A percentile compares a stretch with the other conserved stretches of the same genome.
Evolutionary conservation across 2,113 vertebrate genomes (phyloP).

Genomic region (Scortum barcoo): DNA sequence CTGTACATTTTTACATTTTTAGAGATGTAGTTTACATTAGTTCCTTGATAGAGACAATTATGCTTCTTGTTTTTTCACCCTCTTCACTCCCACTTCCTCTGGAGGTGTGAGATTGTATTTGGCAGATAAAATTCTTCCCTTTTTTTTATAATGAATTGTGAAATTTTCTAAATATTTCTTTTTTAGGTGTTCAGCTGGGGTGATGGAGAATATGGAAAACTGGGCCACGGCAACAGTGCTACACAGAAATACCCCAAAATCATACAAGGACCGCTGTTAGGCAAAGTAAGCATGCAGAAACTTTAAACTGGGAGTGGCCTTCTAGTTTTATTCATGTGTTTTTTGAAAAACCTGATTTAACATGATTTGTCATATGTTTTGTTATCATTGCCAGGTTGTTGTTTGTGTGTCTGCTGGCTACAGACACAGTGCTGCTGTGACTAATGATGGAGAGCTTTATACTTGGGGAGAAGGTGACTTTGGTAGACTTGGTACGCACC

Average conservation of each 20-base stretch:
- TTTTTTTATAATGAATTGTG: background rate
- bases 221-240: conserved; percentile 87
- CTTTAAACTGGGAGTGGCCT: background rate
- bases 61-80: too few species aligned
- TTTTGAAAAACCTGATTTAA: background rate
- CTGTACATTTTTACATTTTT: background rate
- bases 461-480: conserved; percentile 90
- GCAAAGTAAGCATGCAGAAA: conserved; percentile 76
- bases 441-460: conserved; percentile 87
- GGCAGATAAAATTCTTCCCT: background rate
- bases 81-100: background rate
- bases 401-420: conserved; percentile 89
- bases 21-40: background rate
- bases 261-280: conserved; percentile 84
- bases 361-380: background rate
- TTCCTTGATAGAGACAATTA: background rate
- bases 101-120: background rate
- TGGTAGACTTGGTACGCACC: conserved; percentile 83
- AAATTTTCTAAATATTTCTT: conserved; percentile 21
- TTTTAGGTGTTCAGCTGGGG: conserved; percentile 87
- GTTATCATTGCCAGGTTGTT: conserved; percentile 77
- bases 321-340: background rate
- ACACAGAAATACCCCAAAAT: conserved; percentile 89
- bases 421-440: conserved; percentile 88
- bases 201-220: conserved; percentile 88